Evolutionary conservation across 2,113 vertebrate species (phyloP).

Genomic region (Paradoxurus hermaphroditus): DNA sequence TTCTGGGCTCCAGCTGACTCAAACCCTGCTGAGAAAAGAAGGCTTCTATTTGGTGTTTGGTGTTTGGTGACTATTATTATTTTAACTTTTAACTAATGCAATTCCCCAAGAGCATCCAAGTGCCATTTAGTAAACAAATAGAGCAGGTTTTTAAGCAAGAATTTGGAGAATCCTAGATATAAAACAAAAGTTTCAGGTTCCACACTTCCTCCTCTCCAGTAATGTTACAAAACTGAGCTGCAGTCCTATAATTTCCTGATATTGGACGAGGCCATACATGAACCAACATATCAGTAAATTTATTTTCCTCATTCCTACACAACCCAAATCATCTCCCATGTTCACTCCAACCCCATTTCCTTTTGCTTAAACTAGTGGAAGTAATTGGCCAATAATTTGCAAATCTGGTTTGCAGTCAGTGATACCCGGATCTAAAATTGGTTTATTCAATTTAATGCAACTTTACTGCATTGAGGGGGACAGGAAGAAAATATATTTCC

Average conservation of each 20-base stretch:
- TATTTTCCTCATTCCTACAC: background rate
- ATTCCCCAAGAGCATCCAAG: background rate
- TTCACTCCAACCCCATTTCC: background rate
- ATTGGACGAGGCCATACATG: background rate
- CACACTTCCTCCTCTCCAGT: background rate
- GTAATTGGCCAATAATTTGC: background rate
- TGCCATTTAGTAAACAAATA: background rate
- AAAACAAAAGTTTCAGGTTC: background rate
- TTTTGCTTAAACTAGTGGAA: background rate
- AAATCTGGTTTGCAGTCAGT: background rate
- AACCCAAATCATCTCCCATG: background rate
- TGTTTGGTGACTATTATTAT: background rate
- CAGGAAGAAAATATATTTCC: background rate
- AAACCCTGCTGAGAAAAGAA: background rate
- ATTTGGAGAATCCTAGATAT: background rate
- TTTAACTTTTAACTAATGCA: background rate
- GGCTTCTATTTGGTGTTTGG: too few relatives aligned
- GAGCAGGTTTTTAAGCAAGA: background rate
- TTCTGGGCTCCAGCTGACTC: background rate
- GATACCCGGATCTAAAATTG: background rate
- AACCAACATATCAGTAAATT: background rate
- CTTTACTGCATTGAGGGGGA: background rate
- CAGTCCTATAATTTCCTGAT: background rate
- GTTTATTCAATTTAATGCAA: background rate
- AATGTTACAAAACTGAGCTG: background rate